Conservation (phyloP, 2,797 vertebrate species). For the Onychomys arenicola region DNA sequence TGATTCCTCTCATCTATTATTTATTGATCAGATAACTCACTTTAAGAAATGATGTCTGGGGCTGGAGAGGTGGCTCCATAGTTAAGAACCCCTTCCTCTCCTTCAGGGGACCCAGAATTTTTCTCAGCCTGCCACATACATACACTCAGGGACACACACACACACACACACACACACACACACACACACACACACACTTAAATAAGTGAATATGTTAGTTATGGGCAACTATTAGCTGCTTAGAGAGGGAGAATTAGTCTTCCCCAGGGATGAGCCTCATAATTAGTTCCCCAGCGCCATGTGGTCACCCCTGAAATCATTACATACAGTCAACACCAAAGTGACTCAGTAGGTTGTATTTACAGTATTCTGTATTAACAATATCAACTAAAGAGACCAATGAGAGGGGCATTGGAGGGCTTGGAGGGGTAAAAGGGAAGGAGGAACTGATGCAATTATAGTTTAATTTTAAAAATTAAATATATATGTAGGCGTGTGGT, state of each 20-base stretch:
- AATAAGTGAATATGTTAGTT: not conserved
- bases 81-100: no score
- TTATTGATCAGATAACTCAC: not conserved
- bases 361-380: not conserved
- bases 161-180: no score
- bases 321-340: not conserved
- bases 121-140: not conserved
- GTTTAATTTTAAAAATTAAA: not conserved
- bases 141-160: not conserved
- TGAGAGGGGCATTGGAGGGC: no score
- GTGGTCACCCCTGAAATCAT: not conserved
- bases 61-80: not conserved
- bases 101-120: not conserved
- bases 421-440: not conserved
- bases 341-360: not conserved
- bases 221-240: no score
- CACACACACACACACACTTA: not conserved
- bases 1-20: not conserved
- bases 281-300: no score
- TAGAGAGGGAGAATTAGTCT: not conserved
- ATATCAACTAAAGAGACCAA: not conserved
- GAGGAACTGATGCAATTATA: not conserved
- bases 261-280: not conserved
- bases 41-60: constrained; percentile 25
- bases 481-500: not conserved